Evolutionary conservation across 2,113 vertebrate species (phyloP).

Genomic region (Physeter macrocephalus): DNA sequence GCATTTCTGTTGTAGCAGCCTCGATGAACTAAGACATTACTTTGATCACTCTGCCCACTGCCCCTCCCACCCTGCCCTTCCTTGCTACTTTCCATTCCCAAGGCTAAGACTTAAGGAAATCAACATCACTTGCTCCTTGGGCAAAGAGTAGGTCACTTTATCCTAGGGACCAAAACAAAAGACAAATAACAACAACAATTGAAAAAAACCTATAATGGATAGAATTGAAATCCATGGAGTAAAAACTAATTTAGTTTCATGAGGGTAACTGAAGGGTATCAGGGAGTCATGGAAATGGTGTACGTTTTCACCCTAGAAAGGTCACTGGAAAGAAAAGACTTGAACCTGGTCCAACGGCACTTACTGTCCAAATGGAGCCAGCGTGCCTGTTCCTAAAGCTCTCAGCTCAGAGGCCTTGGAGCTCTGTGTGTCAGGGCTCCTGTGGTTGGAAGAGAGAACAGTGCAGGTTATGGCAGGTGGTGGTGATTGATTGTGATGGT

Average conservation of each 20-base stretch:
- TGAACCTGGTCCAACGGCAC: too few species aligned
- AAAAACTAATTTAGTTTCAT: not conserved
- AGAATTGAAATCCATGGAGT: not conserved
- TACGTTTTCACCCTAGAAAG: slow-evolving; percentile 5
- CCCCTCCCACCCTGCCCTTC: not conserved
- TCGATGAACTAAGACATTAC: not conserved
- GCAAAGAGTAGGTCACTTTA: not conserved
- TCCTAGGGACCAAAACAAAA: not conserved
- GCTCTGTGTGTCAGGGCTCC: not conserved
- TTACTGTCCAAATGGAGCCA: not conserved
- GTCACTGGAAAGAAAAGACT: not conserved
- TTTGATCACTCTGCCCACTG: not conserved
- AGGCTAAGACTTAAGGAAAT: not conserved
- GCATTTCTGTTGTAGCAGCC: not conserved
- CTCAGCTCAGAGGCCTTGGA: not conserved
- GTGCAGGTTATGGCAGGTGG: not conserved
- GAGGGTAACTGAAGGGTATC: not conserved
- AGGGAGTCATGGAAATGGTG: not conserved
- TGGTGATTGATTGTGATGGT: not conserved
- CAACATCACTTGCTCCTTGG: not conserved
- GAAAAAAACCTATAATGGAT: not conserved
- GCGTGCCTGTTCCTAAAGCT: not conserved
- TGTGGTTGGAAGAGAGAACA: not conserved
- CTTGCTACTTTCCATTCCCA: not conserved
- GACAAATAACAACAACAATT: not conserved